These are phyloP conservation scores for Lordiphosa mommai DNA, from an alignment of 1,140 invertebrate genomes.

Conservation along the genomic window DNA sequence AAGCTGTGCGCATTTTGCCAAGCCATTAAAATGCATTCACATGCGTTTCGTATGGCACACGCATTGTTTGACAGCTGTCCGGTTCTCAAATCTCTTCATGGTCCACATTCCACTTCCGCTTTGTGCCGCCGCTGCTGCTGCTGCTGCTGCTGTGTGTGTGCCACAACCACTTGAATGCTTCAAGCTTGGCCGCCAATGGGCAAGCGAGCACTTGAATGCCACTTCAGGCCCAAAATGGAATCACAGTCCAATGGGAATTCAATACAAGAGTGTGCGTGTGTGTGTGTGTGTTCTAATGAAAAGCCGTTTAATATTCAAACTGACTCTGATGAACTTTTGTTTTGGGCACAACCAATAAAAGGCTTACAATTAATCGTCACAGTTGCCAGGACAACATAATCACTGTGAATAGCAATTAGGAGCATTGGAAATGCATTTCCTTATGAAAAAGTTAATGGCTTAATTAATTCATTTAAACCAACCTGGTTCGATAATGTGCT, in stretches of 20 bases:
- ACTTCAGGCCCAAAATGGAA: constrained; percentile 26
- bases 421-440: not conserved
- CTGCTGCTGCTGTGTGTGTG: not conserved
- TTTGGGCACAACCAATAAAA: no score
- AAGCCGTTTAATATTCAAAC: no score
- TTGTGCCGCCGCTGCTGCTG: not conserved
- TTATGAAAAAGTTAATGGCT: constrained; percentile 30
- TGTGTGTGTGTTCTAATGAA: no score
- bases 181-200: constrained; percentile 17
- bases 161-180: no score
- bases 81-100: constrained; percentile 7
- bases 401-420: no score
- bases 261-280: no score
- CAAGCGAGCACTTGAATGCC: constrained; percentile 36
- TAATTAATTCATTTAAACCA: constrained; percentile 33
- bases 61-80: constrained; percentile 46
- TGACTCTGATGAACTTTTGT: no score
- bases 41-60: constrained; percentile 25
- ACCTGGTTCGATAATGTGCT: not conserved
- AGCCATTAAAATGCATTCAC: constrained; percentile 56
- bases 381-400: no score
- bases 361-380: no score
- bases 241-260: no score
- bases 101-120: not conserved
- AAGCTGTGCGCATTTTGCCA: constrained; percentile 17